These are phyloP conservation scores for Poeciliopsis turneri DNA, from an alignment of 2,797 vertebrate species.

Conservation along the genomic window DNA sequence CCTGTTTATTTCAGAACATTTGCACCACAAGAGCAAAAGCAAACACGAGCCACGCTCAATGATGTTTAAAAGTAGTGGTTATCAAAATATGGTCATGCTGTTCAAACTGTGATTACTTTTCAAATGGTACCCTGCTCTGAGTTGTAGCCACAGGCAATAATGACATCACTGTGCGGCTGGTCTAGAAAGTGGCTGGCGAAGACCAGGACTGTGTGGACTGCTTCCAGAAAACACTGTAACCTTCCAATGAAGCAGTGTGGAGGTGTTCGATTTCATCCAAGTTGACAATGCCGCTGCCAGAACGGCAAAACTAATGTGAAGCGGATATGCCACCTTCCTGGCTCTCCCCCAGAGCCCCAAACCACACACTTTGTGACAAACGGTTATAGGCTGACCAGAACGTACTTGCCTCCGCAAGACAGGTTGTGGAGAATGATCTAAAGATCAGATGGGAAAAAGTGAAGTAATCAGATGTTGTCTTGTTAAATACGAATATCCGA, in stretches of 20 bases:
- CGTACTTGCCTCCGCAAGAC: conserved; percentile 15
- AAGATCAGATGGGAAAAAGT: conserved; percentile 53
- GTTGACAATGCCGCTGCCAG: conserved; percentile 53
- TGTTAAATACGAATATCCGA: conserved; percentile 69
- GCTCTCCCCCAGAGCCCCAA: conserved; percentile 34
- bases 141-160: conserved; percentile 55
- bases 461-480: conserved; percentile 68
- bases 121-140: conserved; percentile 36
- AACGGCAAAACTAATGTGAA: conserved; percentile 62
- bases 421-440: conserved; percentile 16
- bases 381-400: conserved; percentile 26
- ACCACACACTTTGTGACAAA: conserved; percentile 45
- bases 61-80: conserved; percentile 41
- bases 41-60: conserved; percentile 49
- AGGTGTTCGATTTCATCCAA: conserved; percentile 67
- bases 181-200: conserved; percentile 51
- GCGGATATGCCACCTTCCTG: conserved; percentile 66
- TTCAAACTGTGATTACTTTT: conserved; percentile 53
- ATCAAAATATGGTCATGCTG: conserved; percentile 53
- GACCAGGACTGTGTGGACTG: conserved; percentile 48
- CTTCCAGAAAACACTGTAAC: conserved; percentile 62
- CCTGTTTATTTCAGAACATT: conserved; percentile 15
- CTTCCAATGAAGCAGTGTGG: conserved; percentile 44
- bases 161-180: conserved; percentile 54
- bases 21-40: conserved; percentile 22